Evolutionary conservation across 1,140 invertebrate species (phyloP), one percentile per base, ranked within the genome.

Genomic region (Eueides isabella): DNA sequence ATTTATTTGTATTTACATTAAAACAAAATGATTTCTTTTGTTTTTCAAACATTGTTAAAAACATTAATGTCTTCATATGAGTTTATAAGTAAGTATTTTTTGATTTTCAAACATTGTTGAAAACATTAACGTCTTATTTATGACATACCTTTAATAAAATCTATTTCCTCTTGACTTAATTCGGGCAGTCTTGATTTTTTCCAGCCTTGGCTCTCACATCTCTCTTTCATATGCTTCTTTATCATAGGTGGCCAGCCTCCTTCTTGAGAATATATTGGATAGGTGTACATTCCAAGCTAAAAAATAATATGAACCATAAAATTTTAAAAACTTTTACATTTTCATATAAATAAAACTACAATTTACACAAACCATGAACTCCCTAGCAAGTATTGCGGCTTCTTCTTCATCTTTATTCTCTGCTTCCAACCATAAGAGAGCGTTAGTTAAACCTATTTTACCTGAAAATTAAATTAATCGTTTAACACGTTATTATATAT

Each of bases 231-330:
- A n/a, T 55, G n/a, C n/a, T 44, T 44, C n/a, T 44, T n/a, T 19
- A 44, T 19, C 23, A 55, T 2, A 23, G 48, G 48, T 19, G 48
- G 48, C 48, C 48, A 55, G 48, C 48, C 48, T 4, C 48, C 48
- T 55, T 55, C 6, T 55, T 55, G 2, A 55, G 48, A 55, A 26
- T 55, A 55, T 55, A 55, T 55, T 11, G 48, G 48, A 55, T 55
- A 55, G 1, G 48, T 55, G 5, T 55, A 55, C 48, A 55, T 55
- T 23, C 48, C 48, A 11, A 55, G 48, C 48, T 55, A 23, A 55
- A 48, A 55, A 23, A 19, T 9, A 23, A 4, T 55, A 55, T 23
- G 1, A 19, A 55, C 3, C 5, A 6, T 44, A 44, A 19, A 44
- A 16, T 44, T 44, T n/a, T 14, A 19, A 7, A 44, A 44, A 44